Evolutionary conservation across 2,888 invertebrate genomes (phyloP), one percentile per base, ranked within the genome.

Genomic region (Eristalis arbustorum): DNA sequence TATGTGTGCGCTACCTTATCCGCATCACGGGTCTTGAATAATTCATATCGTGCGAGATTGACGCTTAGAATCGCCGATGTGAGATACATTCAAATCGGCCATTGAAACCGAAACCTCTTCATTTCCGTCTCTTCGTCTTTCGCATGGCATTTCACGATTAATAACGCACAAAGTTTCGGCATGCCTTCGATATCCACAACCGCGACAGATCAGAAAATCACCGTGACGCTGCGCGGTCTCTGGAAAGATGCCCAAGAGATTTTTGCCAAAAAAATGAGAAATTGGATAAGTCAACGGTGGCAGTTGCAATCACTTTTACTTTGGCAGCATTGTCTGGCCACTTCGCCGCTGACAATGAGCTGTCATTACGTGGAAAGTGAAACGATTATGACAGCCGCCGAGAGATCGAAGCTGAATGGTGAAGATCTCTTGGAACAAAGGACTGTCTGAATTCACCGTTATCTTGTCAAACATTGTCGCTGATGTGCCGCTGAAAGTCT

Each of bases 1-100:
- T 66, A 49, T 75, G 63, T 75, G 74, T 75, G 64, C 5, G 71
- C 81, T 76, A 72, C 81, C 81, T 82, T 82, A 82, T 82, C 76
- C 76, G 81, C 71, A 76, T 82, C 76, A 66, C 76, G 64, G 66
- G 66, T 82, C 61, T 76, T 82, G 81, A 82, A 82, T 82, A 25
- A 82, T 82, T 82, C 81, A 82, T 82, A 56, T 56, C 42, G 42
- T 42, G 61, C 59, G 59, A 59, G 75, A 69, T 81, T 69, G 63
- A 75, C 59, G 75, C 59, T 18, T 69, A 69, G 67, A 75, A 63
- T 71, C 61, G 57, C 3, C 49, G 49, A 25, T 76, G 76, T 72
- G 81, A 64, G 61, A 82, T 66, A 76, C 76, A 82, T 82, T 76
- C 40, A 31, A 82, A 76, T 66, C 61, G 31, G 23, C 34, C 69